These are phyloP conservation scores for Echeneis naucrates DNA, from an alignment of 2,797 vertebrate genomes.

Conservation along the genomic window DNA sequence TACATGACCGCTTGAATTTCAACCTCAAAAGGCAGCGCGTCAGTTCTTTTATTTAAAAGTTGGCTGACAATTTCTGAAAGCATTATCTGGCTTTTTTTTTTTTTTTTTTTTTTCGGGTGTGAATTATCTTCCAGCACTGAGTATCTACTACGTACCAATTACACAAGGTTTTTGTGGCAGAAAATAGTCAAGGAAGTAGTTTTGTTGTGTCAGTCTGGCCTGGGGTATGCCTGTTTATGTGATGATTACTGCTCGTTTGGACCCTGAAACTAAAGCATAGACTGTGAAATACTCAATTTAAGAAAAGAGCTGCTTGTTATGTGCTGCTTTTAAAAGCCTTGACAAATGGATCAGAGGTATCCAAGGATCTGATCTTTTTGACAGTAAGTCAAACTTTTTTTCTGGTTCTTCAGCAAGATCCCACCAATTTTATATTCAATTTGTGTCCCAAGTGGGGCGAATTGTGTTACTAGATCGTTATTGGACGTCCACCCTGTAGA, in stretches of 20 bases:
- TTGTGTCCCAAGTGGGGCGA: constrained; percentile 17
- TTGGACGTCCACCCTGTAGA: neutral
- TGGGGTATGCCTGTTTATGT: constrained; percentile 1
- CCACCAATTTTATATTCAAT: constrained; percentile 11
- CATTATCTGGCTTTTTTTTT: neutral
- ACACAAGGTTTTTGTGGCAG: neutral
- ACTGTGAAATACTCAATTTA: constrained; percentile 31
- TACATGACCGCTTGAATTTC: neutral
- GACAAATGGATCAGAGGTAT: neutral
- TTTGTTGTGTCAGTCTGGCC: neutral
- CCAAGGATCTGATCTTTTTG: constrained; percentile 12
- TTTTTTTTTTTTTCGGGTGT: neutral
- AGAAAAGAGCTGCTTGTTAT: constrained; percentile 26
- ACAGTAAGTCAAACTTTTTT: constrained; percentile 1
- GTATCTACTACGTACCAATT: constrained; percentile 7
- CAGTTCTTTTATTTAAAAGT: neutral
- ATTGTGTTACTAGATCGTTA: neutral
- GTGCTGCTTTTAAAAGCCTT: constrained; percentile 33
- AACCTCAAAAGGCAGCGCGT: neutral
- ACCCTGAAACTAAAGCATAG: constrained; percentile 7
- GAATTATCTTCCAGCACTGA: constrained; percentile 2
- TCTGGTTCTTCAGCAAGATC: neutral
- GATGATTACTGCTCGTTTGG: neutral
- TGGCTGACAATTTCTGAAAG: constrained; percentile 17
- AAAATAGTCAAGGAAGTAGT: neutral